Percentiles rank a stretch among this genome's conserved stretches.
Conservation (phyloP, 2,888 invertebrate species). For the Pogonocherus hispidulus region DNA sequence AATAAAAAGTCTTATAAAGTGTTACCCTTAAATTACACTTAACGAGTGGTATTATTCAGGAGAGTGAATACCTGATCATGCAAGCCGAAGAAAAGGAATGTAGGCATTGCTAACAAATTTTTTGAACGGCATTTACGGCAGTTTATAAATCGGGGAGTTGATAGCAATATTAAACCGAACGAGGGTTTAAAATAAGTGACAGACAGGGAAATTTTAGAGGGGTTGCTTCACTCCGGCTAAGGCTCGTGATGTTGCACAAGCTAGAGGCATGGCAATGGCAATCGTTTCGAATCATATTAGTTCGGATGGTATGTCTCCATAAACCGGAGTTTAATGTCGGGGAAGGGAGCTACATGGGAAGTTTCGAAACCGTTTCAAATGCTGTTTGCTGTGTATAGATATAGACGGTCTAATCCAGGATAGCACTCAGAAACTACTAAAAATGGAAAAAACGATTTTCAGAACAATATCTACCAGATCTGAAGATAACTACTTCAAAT, state of each 20-base stretch:
- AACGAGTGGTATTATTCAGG: slow-evolving; percentile 2
- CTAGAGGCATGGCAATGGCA: slow-evolving; percentile 10
- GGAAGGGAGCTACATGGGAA: too few species aligned
- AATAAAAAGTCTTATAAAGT: slow-evolving; percentile 1
- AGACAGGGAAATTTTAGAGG: slow-evolving; percentile 26
- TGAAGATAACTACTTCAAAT: too few species aligned
- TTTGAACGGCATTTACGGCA: slow-evolving; percentile 19
- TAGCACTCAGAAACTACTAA: too few species aligned
- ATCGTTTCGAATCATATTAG: slow-evolving; percentile 11
- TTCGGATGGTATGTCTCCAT: slow-evolving; percentile 2
- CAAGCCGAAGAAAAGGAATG: slow-evolving; percentile 3
- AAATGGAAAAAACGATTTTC: too few species aligned
- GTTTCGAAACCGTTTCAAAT: too few species aligned
- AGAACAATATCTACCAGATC: too few species aligned
- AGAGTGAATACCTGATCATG: slow-evolving; percentile 4
- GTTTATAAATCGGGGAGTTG: slow-evolving; percentile 29
- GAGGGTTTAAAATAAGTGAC: slow-evolving; percentile 29
- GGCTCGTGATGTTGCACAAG: slow-evolving; percentile 8
- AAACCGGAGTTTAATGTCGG: too few species aligned
- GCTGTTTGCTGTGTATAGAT: too few species aligned
- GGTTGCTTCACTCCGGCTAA: slow-evolving; percentile 9
- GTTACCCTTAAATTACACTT: not conserved
- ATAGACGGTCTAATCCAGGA: too few species aligned
- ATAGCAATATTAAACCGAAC: slow-evolving; percentile 26
- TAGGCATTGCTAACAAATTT: slow-evolving; percentile 21